Evolutionary conservation across 2,113 vertebrate genomes (phyloP).

Genomic region (Centrocercus urophasianus): DNA sequence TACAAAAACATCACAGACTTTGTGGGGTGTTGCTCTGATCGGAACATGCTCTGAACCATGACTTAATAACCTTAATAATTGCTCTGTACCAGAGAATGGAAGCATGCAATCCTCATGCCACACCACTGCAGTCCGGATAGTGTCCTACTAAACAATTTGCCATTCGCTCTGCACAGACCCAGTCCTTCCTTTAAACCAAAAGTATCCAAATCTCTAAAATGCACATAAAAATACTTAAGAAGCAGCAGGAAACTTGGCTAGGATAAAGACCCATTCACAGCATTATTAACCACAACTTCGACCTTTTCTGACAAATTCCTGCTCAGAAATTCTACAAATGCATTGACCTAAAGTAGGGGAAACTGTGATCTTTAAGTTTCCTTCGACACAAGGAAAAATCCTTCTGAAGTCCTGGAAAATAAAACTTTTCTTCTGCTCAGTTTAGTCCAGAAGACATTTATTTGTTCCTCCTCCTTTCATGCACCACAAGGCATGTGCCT

Average conservation of each 20-base stretch:
- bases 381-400: background rate
- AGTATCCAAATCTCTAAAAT: background rate
- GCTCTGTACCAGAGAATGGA: background rate
- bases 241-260: background rate
- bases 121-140: rapidly evolving
- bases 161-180: background rate
- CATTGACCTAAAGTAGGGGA: background rate
- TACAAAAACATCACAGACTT: background rate
- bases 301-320: background rate
- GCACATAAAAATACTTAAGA: background rate
- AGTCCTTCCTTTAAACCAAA: background rate
- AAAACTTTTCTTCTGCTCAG: background rate
- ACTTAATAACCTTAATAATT: background rate
- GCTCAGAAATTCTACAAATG: background rate
- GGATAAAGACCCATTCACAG: background rate
- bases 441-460: background rate
- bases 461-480: background rate
- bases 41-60: background rate
- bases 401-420: background rate
- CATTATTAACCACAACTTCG: background rate
- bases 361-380: background rate
- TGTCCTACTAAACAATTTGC: background rate
- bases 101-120: background rate
- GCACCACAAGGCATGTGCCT: background rate
- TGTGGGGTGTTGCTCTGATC: background rate